Evolutionary conservation across 2,113 vertebrate species (phyloP), one percentile per base, ranked within the genome.

Genomic region (Macrotus californicus): DNA sequence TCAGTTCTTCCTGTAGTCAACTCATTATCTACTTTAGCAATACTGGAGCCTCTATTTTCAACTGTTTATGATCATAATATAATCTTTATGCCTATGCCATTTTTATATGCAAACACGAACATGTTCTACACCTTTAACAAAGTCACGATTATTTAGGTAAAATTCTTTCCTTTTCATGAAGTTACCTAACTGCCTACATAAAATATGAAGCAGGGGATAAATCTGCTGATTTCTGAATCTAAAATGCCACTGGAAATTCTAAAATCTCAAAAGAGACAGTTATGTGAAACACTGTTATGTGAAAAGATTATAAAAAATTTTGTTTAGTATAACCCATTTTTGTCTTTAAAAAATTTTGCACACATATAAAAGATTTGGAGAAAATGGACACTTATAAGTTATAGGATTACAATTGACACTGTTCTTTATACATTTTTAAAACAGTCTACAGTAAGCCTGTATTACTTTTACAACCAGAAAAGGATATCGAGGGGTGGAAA

Each of bases 241-340:
- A 85, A 95, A 93, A 43, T 66, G 36, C 73, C 81, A 82, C 66
- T 94, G 6, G 5, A 19, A 90, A 90, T 90, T 94, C 86, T 75
- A 67, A 85, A 93, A 52, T 39, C 41, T 83, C 41, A 86, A 50
- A 81, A 67, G 39, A 72, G 50, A 88, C 36, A 89, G 24, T 43
- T 84, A 84, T 7, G 18, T 92, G 69, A 75, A 34, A 80, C 5
- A 73, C 16, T 67, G 19, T 46, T 81, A 89, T 2, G 10, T 72
- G 46, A 87, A 91, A 80, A 66, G 70, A 72, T 77, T 92, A 92
- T 7, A 70, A 50, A 79, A 70, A 10, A 94, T 39, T 94, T 77
- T 76, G 48, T 72, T 86, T 82, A 70, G 48, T 84, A 66, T 73
- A 89, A 73, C 16, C 22, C 75, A 83, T 75, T 72, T 81, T 86